Evolutionary conservation across 1,140 invertebrate genomes (phyloP).

Genomic region (Theocolax elegans): DNA sequence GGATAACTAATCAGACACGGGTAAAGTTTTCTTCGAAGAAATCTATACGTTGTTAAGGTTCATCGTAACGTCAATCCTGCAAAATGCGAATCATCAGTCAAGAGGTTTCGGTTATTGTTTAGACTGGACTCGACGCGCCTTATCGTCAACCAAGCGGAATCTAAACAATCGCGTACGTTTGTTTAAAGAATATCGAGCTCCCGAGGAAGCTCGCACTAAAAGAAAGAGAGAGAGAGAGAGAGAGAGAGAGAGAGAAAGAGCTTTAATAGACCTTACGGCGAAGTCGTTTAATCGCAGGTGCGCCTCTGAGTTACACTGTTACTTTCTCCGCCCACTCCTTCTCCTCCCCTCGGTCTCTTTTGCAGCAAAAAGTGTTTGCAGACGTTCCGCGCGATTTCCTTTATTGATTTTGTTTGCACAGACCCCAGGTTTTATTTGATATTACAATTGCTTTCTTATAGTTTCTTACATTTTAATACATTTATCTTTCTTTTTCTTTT

Average conservation of each 20-base stretch:
- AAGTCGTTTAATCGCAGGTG: slow-evolving; percentile 26
- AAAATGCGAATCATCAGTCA: background rate
- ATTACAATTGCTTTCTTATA: too few species aligned
- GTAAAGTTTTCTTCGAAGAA: too few species aligned
- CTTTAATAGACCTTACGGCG: background rate
- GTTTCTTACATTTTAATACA: too few species aligned
- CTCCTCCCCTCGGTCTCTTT: background rate
- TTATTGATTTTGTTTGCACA: too few species aligned
- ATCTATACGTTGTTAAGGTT: too few species aligned
- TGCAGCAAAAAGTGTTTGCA: too few species aligned
- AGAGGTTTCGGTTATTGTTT: slow-evolving; percentile 14
- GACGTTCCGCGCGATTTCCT: too few species aligned
- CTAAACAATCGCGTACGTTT: slow-evolving; percentile 26
- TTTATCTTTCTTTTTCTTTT: too few species aligned
- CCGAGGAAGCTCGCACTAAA: background rate
- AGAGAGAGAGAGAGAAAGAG: background rate
- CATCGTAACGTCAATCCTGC: background rate
- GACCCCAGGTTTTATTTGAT: too few species aligned
- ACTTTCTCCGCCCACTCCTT: background rate
- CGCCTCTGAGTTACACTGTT: background rate
- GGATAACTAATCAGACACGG: too few species aligned
- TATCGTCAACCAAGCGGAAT: slow-evolving; percentile 31
- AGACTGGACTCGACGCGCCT: slow-evolving; percentile 23
- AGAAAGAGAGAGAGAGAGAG: background rate
- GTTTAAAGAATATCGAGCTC: slow-evolving; percentile 13